Evolutionary conservation across 2,113 vertebrate species (phyloP), one percentile per base, ranked within the genome.

Genomic region (Anser cygnoides): DNA sequence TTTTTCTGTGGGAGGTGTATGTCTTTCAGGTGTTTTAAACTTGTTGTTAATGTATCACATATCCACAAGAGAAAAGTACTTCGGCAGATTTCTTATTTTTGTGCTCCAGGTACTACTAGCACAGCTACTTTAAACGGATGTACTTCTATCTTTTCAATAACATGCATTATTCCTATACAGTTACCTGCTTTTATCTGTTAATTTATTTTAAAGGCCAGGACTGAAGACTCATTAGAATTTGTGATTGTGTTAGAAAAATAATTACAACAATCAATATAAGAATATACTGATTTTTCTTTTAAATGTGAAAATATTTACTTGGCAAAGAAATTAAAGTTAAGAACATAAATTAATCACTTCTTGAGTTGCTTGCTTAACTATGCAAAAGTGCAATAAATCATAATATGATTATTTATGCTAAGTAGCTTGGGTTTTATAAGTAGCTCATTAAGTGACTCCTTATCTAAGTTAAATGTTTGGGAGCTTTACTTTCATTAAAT

Each of bases 391-490:
- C 33, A 93, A 71, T 82, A 94, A 93, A 90, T 94, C 31, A 93
- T 90, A 80, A 95, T 88, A 43, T 83, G 55, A 92, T 96, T 94
- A 92, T 95, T 94, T 87, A 63, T 94, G 93, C 59, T 96, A 93
- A 97, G 81, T 66, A 89, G 16, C 50, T 74, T 84, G 54, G 21
- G 37, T 91, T 95, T 97, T 82, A 70, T 85, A 91, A 89, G 70
- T 79, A 94, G 71, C 55, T 94, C 73, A 91, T 91, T 95, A 87
- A 86, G 19, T 55, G 54, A 76, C 58, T 96, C 49, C 31, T 92
- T 96, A 94, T 95, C 81, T 71, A 92, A 82, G 87, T 82, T 61
- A 92, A 95, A 90, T 87, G 80, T 92, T 92, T 82, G 16, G 11
- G 77, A 93, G 52, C 12, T 92, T 93, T 93, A 89, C 52, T 92